Evolutionary conservation across 2,888 invertebrate genomes (phyloP).

Genomic region (Sesamia inferens): DNA sequence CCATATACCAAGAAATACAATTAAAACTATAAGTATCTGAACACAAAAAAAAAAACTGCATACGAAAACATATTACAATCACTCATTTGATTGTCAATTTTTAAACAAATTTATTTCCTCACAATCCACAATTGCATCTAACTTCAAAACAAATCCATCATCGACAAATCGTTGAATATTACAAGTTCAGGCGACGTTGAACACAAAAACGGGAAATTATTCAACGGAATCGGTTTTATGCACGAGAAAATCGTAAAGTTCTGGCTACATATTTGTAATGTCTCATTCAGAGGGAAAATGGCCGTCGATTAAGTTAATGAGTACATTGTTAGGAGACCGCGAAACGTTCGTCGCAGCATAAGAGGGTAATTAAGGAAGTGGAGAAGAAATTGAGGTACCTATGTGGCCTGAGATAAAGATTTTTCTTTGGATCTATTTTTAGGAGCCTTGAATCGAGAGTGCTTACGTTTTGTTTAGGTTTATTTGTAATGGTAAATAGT

Average conservation of each 20-base stretch:
- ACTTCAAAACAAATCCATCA: constrained; percentile 31
- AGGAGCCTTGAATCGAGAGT: not conserved
- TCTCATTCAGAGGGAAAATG: constrained; percentile 76
- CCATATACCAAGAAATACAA: too few species aligned
- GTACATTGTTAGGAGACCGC: constrained; percentile 72
- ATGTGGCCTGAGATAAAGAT: constrained; percentile 50
- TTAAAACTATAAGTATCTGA: too few species aligned
- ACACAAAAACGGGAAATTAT: constrained; percentile 65
- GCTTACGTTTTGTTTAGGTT: constrained; percentile 10
- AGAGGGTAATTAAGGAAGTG: constrained; percentile 69
- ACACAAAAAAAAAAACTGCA: too few species aligned
- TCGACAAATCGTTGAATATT: constrained; percentile 46
- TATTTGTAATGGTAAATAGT: not conserved
- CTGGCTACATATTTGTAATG: constrained; percentile 71
- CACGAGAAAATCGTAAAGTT: constrained; percentile 68
- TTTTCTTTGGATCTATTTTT: constrained; percentile 47
- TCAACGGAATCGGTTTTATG: constrained; percentile 64
- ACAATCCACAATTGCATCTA: not conserved
- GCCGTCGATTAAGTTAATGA: constrained; percentile 78
- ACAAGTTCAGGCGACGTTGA: constrained; percentile 20
- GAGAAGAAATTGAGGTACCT: constrained; percentile 59
- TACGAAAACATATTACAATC: too few species aligned
- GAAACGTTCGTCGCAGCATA: constrained; percentile 60
- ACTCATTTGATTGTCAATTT: too few species aligned
- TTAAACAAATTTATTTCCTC: too few species aligned